Evolutionary conservation across 2,888 invertebrate species (phyloP), one percentile per base, ranked within the genome.

Genomic region (Parnassius apollo): DNA sequence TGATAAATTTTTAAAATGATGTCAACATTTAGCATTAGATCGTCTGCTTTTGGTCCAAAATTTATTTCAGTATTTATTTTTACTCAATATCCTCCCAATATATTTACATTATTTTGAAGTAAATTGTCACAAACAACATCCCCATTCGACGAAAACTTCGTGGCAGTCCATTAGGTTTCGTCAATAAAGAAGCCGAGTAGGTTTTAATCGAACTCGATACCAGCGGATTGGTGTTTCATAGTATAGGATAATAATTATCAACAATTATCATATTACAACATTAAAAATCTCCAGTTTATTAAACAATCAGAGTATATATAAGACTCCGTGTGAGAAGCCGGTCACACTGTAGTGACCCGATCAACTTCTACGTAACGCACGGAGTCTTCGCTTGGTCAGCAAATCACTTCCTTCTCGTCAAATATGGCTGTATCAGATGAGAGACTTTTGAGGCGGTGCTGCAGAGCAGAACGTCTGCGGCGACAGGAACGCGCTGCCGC

Each of bases 301-400:
- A 65, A 65, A 65, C 61, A 62, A 57, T 66, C 54, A 12, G 65
- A 61, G 59, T 59, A 56, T 12, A 25, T 0, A n/a, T 13, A 35
- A 85, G 91, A 91, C 91, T 84, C 91, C 83, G 82, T 67, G 80
- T 85, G 74, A 73, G 80, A 80, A 78, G 75, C 70, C 77, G 92
- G 94, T 97, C 96, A 97, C 93, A 97, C 97, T 72, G 97, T 97
- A 80, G 97, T 97, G 82, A 97, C 97, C 69, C 97, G 94, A 86
- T 97, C 97, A 75, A 97, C 95, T 90, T 97, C 97, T 83, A 97
- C 96, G 88, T 97, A 97, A 83, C 96, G 96, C 92, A 96, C 97
- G 95, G 97, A 96, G 96, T 96, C 96, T 94, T 97, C 96, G 95
- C 95, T 96, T 94, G 96, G 97, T 97, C 97, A 97, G 97, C 97